Conservation (phyloP, 1,140 invertebrate genomes). For the Pinna nobilis region DNA sequence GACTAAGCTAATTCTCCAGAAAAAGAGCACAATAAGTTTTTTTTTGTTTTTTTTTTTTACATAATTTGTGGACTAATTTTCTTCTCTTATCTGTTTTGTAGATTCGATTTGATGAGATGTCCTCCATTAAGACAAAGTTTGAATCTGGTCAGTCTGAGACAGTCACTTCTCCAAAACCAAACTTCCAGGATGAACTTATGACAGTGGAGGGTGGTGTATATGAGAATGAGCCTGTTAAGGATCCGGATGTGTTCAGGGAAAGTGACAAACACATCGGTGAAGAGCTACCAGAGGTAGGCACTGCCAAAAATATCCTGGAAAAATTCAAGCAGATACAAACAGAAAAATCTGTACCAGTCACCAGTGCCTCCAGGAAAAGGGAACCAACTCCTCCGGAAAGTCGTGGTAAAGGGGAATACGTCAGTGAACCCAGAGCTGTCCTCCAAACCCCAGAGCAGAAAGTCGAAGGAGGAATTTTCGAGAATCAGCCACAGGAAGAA, state of each 20-base stretch:
- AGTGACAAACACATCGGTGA: constrained; percentile 53
- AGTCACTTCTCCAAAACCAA: constrained; percentile 23
- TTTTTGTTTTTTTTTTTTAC: no score
- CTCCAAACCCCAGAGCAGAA: constrained; percentile 59
- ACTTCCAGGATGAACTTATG: constrained; percentile 49
- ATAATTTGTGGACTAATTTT: no score
- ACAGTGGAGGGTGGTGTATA: constrained; percentile 61
- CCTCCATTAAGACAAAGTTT: constrained; percentile 53
- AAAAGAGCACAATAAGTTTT: no score
- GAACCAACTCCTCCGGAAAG: constrained; percentile 53
- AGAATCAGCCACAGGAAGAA: constrained; percentile 58
- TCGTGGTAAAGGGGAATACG: constrained; percentile 60
- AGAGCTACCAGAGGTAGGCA: constrained; percentile 62
- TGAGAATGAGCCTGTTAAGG: constrained; percentile 60
- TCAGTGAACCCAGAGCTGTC: constrained; percentile 58
- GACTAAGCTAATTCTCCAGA: no score
- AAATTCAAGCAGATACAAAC: constrained; percentile 54
- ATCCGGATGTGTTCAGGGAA: constrained; percentile 60
- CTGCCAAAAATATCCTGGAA: constrained; percentile 55
- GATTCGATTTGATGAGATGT: constrained; percentile 60
- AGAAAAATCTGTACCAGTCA: constrained; percentile 43
- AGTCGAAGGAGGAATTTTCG: constrained; percentile 63
- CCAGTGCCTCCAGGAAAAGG: constrained; percentile 37
- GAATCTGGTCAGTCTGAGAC: constrained; percentile 38
- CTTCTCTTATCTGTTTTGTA: constrained; percentile 32